Evolutionary conservation across 2,113 vertebrate genomes (phyloP).

Genomic region (Tamias sibiricus): DNA sequence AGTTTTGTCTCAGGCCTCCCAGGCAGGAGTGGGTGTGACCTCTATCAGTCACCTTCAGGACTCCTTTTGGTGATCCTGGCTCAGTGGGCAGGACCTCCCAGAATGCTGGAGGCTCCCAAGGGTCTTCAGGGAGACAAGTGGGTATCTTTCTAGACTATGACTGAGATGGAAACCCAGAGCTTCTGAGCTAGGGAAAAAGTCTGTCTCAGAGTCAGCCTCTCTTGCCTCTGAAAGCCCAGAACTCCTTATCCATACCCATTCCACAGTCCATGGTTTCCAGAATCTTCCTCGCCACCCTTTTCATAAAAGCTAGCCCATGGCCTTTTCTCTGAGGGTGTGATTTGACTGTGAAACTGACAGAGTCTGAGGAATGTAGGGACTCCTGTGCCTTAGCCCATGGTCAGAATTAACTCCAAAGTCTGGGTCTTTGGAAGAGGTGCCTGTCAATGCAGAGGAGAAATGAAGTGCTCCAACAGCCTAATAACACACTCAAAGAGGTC

Average conservation of each 20-base stretch:
- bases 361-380: not conserved
- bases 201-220: not conserved
- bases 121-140: not conserved
- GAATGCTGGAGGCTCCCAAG: not conserved
- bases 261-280: not conserved
- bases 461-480: too few relatives aligned
- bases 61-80: not conserved
- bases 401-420: too few relatives aligned
- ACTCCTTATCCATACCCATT: not conserved
- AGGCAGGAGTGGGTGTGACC: not conserved
- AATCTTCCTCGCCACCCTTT: not conserved
- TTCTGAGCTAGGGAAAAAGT: not conserved
- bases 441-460: not conserved
- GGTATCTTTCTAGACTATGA: not conserved
- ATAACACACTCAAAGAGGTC: too few relatives aligned
- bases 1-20: not conserved
- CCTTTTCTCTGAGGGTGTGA: not conserved
- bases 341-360: not conserved
- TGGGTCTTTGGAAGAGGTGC: not conserved
- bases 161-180: not conserved
- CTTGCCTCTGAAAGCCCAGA: not conserved
- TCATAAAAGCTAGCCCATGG: not conserved
- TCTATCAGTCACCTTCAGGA: slow-evolving; percentile 60
- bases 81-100: not conserved
- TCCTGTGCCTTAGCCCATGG: not conserved